phyloP scores from a whole-genome alignment of 2,888 invertebrate genomes.

The Yponomeuta cagnagella region DNA sequence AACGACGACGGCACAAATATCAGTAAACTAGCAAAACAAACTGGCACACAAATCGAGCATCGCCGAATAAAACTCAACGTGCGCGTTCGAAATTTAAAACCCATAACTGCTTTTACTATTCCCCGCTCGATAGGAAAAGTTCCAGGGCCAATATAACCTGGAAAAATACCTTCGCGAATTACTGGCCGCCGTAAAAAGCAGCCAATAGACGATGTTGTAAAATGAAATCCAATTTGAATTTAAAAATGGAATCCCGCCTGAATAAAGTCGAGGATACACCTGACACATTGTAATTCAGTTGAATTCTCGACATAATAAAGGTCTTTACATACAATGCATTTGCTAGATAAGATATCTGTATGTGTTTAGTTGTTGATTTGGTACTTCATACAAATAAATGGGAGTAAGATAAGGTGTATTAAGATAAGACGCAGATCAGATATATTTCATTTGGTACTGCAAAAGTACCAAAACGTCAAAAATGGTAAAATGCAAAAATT shows the following conservation, averaged over 20 bases:
- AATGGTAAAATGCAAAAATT: too few relatives aligned
- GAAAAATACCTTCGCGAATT: not conserved
- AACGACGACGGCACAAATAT: not conserved
- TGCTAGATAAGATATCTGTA: too few relatives aligned
- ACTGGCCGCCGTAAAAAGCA: not conserved
- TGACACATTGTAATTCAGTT: not conserved
- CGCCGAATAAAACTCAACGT: not conserved
- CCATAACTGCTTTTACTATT: not conserved
- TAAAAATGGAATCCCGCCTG: constrained; percentile 13
- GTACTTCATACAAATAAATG: too few relatives aligned
- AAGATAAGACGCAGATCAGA: too few relatives aligned
- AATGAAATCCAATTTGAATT: constrained; percentile 19
- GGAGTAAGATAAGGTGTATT: too few relatives aligned
- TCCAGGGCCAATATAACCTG: not conserved
- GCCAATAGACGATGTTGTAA: constrained; percentile 15
- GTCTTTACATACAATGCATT: too few relatives aligned
- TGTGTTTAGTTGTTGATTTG: too few relatives aligned
- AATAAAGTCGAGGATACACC: not conserved
- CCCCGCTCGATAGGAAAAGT: not conserved
- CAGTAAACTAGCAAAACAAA: not conserved
- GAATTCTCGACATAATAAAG: not conserved
- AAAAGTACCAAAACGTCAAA: too few relatives aligned
- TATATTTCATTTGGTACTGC: too few relatives aligned
- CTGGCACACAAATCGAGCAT: not conserved
- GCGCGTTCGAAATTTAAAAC: not conserved